Conservation (phyloP, 1,140 invertebrate species). For the Bombus confusus region DNA sequence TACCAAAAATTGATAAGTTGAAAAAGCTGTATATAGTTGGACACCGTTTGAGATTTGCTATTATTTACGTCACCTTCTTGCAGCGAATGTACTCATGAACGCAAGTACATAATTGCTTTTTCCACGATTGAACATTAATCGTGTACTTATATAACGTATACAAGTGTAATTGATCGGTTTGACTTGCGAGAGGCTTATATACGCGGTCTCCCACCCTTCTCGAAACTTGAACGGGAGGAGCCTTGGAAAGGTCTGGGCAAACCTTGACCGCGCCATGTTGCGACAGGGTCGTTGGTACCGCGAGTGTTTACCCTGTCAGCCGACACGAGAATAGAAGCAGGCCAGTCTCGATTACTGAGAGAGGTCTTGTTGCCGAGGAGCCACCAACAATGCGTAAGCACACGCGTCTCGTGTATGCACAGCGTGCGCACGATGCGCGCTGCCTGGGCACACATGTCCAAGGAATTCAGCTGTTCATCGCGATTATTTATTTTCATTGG, state of each 20-base stretch:
- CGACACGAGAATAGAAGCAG: constrained; percentile 70
- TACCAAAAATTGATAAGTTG: background rate
- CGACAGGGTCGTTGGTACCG: constrained; percentile 69
- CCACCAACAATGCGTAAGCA: constrained; percentile 37
- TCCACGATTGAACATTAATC: too few relatives aligned
- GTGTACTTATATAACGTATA: too few relatives aligned
- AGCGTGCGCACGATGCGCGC: background rate
- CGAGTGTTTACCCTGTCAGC: constrained; percentile 67
- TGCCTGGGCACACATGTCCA: background rate
- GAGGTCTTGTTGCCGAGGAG: constrained; percentile 58
- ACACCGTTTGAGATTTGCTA: too few relatives aligned
- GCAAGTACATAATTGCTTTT: too few relatives aligned
- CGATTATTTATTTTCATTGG: background rate
- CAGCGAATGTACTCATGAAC: too few relatives aligned
- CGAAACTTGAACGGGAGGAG: constrained; percentile 25
- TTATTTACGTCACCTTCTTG: too few relatives aligned
- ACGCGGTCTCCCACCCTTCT: too few relatives aligned
- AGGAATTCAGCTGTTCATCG: background rate
- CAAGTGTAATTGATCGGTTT: too few relatives aligned
- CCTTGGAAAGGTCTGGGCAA: constrained; percentile 58
- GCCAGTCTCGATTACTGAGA: constrained; percentile 60
- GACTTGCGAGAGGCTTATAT: too few relatives aligned
- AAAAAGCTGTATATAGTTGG: too few relatives aligned
- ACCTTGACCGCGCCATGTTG: constrained; percentile 72
- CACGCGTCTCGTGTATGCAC: background rate